Evolutionary conservation across 2,888 invertebrate genomes (phyloP).

Genomic region (Brachynemurus nebulosus): DNA sequence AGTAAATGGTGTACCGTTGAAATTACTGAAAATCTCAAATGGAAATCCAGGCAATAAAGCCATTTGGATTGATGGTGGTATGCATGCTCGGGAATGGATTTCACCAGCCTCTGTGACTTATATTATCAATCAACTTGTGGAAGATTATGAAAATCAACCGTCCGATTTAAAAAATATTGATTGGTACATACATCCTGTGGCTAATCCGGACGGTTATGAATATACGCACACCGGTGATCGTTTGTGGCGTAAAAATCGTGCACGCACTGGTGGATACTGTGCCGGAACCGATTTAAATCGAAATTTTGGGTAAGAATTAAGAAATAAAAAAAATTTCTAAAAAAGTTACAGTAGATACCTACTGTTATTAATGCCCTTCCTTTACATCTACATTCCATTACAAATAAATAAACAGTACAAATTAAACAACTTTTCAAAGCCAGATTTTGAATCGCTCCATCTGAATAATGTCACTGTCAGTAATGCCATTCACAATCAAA

Average conservation of each 20-base stretch:
- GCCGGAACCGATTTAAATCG: slow-evolving; percentile 72
- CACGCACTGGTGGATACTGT: slow-evolving; percentile 42
- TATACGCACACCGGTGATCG: slow-evolving; percentile 68
- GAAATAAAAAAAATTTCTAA: not conserved
- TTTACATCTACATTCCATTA: no score
- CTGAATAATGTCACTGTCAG: no score
- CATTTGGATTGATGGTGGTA: slow-evolving; percentile 44
- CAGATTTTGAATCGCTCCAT: no score
- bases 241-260: slow-evolving; percentile 69
- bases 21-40: slow-evolving; percentile 56
- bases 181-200: slow-evolving; percentile 63
- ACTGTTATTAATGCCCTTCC: no score
- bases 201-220: slow-evolving; percentile 81
- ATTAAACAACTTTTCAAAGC: no score
- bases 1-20: slow-evolving; percentile 57
- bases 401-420: no score
- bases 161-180: slow-evolving; percentile 62
- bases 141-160: slow-evolving; percentile 49
- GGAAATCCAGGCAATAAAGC: slow-evolving; percentile 44
- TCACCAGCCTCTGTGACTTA: slow-evolving; percentile 66
- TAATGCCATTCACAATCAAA: no score
- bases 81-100: slow-evolving; percentile 86
- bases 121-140: slow-evolving; percentile 54
- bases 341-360: no score
- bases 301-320: slow-evolving; percentile 52